These are phyloP conservation scores for Paradisaea rubra DNA, from an alignment of 2,113 vertebrate genomes.

Conservation along the genomic window DNA sequence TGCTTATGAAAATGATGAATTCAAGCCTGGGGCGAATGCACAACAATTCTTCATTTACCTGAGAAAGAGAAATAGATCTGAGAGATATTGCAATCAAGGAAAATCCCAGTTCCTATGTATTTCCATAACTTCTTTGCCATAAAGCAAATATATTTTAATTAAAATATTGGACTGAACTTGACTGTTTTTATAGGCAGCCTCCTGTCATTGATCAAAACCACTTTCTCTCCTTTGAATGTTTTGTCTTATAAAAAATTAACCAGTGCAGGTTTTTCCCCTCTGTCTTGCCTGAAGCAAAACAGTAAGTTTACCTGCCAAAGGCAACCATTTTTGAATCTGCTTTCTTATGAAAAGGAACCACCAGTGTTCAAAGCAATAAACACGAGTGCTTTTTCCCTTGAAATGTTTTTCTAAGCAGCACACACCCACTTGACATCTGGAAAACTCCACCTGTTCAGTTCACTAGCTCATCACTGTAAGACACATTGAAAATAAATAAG, in stretches of 20 bases:
- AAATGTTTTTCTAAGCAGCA: neutral
- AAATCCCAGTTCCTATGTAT: slow-evolving; percentile 42
- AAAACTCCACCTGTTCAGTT: neutral
- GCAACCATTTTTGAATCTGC: slow-evolving; percentile 29
- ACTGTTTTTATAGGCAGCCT: neutral
- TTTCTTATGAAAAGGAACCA: neutral
- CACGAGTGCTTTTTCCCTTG: neutral
- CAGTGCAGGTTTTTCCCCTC: neutral
- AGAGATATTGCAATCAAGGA: slow-evolving; percentile 26
- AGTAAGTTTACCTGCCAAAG: slow-evolving; percentile 48
- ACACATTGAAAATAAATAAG: neutral
- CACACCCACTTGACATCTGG: neutral
- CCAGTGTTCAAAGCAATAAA: neutral
- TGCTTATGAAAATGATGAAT: slow-evolving; percentile 9
- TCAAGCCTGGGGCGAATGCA: neutral
- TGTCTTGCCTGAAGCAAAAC: slow-evolving; percentile 55
- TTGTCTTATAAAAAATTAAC: slow-evolving; percentile 47
- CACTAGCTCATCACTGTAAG: neutral
- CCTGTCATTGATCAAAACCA: slow-evolving; percentile 10
- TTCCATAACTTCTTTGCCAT: slow-evolving; percentile 35
- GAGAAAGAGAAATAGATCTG: slow-evolving; percentile 31
- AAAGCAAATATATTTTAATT: slow-evolving; percentile 29
- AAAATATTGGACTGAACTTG: neutral
- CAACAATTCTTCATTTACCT: slow-evolving; percentile 33
- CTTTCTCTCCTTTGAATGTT: slow-evolving; percentile 20